phyloP scores from a whole-genome alignment of 2,888 invertebrate genomes.

The Agrilus cyanescens region DNA sequence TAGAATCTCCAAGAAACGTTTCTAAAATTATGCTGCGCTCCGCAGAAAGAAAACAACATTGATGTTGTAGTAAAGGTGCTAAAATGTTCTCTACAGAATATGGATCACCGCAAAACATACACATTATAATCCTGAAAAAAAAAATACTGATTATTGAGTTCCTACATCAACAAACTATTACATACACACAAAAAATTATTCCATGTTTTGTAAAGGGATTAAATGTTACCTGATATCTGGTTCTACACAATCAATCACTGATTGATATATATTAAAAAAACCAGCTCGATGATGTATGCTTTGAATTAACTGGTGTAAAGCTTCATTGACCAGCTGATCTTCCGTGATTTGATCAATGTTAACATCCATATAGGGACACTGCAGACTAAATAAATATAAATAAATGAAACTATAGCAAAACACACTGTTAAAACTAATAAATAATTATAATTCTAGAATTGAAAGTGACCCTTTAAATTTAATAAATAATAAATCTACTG shows the following conservation, averaged over 20 bases:
- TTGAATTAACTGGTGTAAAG: constrained; percentile 60
- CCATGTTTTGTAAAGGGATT: not conserved
- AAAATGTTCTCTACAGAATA: constrained; percentile 83
- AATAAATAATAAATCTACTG: too few species aligned
- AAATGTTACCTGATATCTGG: constrained; percentile 62
- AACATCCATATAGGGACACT: constrained; percentile 77
- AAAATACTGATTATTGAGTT: constrained; percentile 3
- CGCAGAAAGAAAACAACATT: constrained; percentile 74
- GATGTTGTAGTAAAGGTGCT: constrained; percentile 75
- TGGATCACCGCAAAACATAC: constrained; percentile 93
- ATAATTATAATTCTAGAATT: too few species aligned
- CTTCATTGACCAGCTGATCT: constrained; percentile 55
- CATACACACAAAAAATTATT: not conserved
- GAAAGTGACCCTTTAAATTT: too few species aligned
- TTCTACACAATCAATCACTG: constrained; percentile 67
- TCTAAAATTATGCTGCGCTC: constrained; percentile 83
- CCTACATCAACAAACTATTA: not conserved
- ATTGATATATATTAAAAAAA: constrained; percentile 58
- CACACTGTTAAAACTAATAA: not conserved
- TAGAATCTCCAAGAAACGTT: constrained; percentile 83
- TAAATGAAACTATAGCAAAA: not conserved
- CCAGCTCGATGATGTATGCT: constrained; percentile 70
- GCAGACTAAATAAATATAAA: constrained; percentile 45
- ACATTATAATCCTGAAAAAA: constrained; percentile 72
- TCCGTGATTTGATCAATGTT: constrained; percentile 54